phyloP scores from a whole-genome alignment of 1,140 invertebrate species.

The Camponotus vicinus region DNA sequence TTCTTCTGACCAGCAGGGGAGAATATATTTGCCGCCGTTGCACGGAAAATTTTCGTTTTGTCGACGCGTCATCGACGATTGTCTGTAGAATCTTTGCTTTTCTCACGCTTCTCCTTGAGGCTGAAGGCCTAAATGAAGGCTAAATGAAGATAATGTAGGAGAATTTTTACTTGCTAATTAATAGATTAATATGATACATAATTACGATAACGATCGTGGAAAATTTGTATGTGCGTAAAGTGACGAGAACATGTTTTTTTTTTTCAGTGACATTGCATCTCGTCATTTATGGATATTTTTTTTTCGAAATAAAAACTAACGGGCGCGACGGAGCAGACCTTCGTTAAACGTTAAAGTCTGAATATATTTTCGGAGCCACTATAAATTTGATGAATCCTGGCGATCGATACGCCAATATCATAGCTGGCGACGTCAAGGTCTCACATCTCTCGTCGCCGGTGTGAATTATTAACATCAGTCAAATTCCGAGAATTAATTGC shows the following conservation, averaged over 20 bases:
- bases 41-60: conserved; percentile 34
- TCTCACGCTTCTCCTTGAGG: not conserved
- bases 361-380: conserved; percentile 50
- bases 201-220: not conserved
- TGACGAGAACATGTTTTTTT: not conserved
- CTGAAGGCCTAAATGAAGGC: not conserved
- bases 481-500: conserved; percentile 45
- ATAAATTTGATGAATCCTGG: conserved; percentile 30
- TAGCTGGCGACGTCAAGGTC: conserved; percentile 42
- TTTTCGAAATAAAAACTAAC: too few species aligned
- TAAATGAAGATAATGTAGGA: not conserved
- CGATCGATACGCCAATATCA: conserved; percentile 52
- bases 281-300: not conserved
- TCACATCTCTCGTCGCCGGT: conserved; percentile 35
- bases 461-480: conserved; percentile 57
- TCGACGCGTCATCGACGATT: conserved; percentile 12
- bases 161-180: not conserved
- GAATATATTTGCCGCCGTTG: not conserved
- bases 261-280: not conserved
- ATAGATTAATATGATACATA: not conserved
- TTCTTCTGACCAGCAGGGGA: not conserved
- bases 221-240: not conserved
- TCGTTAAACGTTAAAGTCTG: conserved; percentile 31
- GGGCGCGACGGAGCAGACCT: not conserved
- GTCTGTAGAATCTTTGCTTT: not conserved